A percentile compares a stretch with the other conserved stretches of the same genome.
phyloP scores from a whole-genome alignment of 2,113 vertebrate genomes.

The Peromyscus leucopus region DNA sequence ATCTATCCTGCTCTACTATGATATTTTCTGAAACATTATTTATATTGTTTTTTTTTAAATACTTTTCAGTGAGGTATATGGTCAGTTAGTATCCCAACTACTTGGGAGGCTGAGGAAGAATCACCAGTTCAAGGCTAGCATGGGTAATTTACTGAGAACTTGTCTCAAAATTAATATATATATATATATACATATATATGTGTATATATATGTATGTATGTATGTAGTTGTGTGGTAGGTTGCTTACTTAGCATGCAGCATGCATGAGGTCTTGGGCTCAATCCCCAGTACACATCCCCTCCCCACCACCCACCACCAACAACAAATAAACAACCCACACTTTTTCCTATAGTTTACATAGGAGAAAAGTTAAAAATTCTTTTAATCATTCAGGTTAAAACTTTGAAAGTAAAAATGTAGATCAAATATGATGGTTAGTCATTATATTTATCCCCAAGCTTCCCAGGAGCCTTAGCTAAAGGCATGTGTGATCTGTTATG shows the following conservation, averaged over 20 bases:
- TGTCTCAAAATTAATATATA: background rate
- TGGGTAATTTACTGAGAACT: background rate
- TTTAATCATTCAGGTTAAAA: background rate
- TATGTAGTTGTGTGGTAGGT: too few species aligned
- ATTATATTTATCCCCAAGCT: conserved; percentile 11
- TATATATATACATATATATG: background rate
- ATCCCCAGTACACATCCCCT: background rate
- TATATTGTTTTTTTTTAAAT: conserved; percentile 7
- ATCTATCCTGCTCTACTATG: background rate
- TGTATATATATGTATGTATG: background rate
- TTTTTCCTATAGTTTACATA: background rate
- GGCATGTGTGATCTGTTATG: background rate
- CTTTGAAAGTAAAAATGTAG: conserved; percentile 17
- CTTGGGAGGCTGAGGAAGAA: background rate
- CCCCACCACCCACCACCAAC: too few species aligned
- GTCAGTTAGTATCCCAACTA: background rate
- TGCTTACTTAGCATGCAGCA: background rate
- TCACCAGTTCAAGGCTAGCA: background rate
- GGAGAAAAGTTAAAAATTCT: background rate
- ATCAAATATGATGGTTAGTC: background rate
- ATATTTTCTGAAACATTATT: conserved; percentile 24
- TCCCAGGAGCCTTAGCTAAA: conserved; percentile 18
- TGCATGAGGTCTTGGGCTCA: background rate
- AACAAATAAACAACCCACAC: background rate
- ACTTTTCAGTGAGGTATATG: background rate